A percentile compares a stretch with the other conserved stretches of the same genome.
Conservation (phyloP, 2,113 vertebrate genomes). For the Passerina amoena region DNA sequence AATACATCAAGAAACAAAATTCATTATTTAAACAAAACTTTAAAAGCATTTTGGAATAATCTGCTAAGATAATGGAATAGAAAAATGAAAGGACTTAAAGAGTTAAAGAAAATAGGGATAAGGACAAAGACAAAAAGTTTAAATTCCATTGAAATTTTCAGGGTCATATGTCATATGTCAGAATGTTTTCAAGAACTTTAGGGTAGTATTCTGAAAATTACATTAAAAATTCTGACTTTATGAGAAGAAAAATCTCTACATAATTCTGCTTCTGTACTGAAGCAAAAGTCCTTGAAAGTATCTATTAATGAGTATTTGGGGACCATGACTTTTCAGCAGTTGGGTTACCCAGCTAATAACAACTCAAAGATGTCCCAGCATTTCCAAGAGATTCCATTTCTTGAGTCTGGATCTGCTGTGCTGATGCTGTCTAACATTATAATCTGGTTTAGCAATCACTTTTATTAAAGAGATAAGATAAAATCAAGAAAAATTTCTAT, state of each 20-base stretch:
- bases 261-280: not conserved
- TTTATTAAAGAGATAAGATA: not conserved
- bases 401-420: not conserved
- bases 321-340: not conserved
- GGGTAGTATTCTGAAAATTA: not conserved
- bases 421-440: not conserved
- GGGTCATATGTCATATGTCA: not conserved
- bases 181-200: not conserved
- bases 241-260: not conserved
- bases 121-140: not conserved
- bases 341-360: not conserved
- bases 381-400: not conserved
- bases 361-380: not conserved
- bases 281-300: not conserved
- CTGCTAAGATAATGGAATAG: not conserved
- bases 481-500: not conserved
- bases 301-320: not conserved
- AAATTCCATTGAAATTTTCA: not conserved
- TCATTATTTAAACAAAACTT: not conserved
- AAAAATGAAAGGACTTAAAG: not conserved
- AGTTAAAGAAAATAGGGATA: not conserved
- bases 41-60: not conserved
- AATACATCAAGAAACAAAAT: not conserved
- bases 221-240: not conserved
- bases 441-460: not conserved